Base-by-base conservation (phyloP, 2,113 vertebrate species). In the Cricetomys ansorgei region DNA sequence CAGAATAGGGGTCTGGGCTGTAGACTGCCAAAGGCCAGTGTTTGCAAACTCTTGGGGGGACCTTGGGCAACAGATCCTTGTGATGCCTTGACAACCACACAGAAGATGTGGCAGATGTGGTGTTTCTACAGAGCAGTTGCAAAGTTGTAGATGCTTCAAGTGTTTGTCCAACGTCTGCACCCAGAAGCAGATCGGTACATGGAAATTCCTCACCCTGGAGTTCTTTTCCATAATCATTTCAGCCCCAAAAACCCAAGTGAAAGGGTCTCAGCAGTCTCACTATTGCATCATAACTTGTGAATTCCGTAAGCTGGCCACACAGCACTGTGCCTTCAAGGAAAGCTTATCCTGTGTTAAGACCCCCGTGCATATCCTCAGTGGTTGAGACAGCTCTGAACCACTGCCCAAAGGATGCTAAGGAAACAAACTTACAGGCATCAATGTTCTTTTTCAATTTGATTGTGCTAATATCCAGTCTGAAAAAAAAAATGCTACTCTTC, bases 1-100 rank as follows among this genome's bases (percentile, higher is more conserved):
- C 2, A 23, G 29, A 19, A 37, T 23, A 3, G 43, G 13, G 19
- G 7, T 1, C 40, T 67, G 0, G 0, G 1, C 0, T 84, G 45
- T 10, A 34, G 5, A 3, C 9, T 64, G 50, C 4, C 43, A 4
- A 48, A 37, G 27, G 3, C 12, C 67, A 29, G 67, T 37, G 8
- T 34, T n/a, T 29, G 45, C 80, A 59, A 31, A 53, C 40, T 73
- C 3, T 53, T 45, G 25, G n/a, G 53, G 53, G 43, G 48, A 31
- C 45, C 64, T 65, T 48, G 70, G 23, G 57, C 40, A 94, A 40
- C 19, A 65, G 50, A 45, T 59, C 17, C n/a, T 25, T 25, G 2
- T 29, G 84, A 40, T 89, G 2, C 27, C 83, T 53, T 69, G 57
- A 70, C 7, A 86, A 21, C 7, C 65, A 25, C 40, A 10, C 16